Evolutionary conservation across 2,113 vertebrate species (phyloP), one percentile per base, ranked within the genome.

Genomic region (Gambusia affinis): DNA sequence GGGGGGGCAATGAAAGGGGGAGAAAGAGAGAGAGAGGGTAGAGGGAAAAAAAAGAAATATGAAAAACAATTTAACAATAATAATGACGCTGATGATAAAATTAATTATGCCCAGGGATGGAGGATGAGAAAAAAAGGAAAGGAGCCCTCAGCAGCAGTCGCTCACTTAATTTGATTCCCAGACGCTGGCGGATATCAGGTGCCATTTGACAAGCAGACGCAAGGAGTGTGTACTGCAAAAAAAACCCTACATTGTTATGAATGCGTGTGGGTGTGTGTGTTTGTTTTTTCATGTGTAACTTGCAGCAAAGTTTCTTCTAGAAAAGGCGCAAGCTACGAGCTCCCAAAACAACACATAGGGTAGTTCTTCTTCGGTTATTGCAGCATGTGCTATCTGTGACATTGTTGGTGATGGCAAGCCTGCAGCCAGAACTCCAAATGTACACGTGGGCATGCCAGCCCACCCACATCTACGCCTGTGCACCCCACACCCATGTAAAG

Each of bases 111-210:
- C 91, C 89, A 87, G 85, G 88, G 92, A 92, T 88, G 87, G 91
- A 47, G 89, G 90, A 86, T 86, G 88, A 90, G 86, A 77, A 82
- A 87, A 42, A 82, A 88, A 85, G 80, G 74, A 85, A 84, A 86
- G 82, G 88, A 85, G 84, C 90, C 85, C 84, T 88, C 82, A n/a
- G 86, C 87, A 81, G 88, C 86, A 87, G 87, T 86, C 67, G 94
- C 95, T 96, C 95, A 93, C 91, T 95, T 97, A 96, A 97, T 97
- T 97, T 96, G 95, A 97, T 96, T 96, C 96, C 95, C 96, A 96
- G 95, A 96, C 95, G 83, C 87, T 79, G 94, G 89, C 78, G 85
- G 89, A 89, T 92, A 93, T 90, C 91, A 92, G 92, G 90, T 93
- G 91, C 88, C 85, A 82, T 89, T 91, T 92, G 91, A 93, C 90